Conservation (phyloP, 2,113 vertebrate species). For the Hymenochirus boettgeri region DNA sequence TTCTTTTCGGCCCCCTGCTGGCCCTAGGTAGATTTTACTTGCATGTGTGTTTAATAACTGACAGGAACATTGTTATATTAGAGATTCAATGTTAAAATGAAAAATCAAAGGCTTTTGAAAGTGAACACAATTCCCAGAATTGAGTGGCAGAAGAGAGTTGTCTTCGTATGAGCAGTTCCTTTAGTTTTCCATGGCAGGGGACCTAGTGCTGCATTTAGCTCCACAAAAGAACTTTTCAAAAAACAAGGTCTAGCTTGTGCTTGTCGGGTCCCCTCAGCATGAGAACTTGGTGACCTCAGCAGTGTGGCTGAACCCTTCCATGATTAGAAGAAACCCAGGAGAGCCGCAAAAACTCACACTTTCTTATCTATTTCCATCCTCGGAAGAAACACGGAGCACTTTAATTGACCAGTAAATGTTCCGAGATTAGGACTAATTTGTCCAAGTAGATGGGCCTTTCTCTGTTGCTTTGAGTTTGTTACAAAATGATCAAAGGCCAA, state of each 20-base stretch:
- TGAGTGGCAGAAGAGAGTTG: conserved; percentile 5
- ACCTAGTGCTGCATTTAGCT: conserved; percentile 32
- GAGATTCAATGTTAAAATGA: conserved; percentile 22
- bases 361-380: conserved; percentile 45
- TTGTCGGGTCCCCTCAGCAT: conserved; percentile 8
- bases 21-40: too few relatives aligned
- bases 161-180: conserved; percentile 37
- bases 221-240: conserved; percentile 26
- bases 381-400: conserved; percentile 25
- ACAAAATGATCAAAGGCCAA: too few relatives aligned
- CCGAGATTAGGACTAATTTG: conserved; percentile 43
- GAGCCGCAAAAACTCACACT: conserved; percentile 24
- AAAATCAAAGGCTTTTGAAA: conserved; percentile 29
- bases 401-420: conserved; percentile 54
- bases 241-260: conserved; percentile 17
- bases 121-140: conserved; percentile 10
- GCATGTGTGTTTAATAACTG: conserved; percentile 10
- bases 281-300: conserved; percentile 51
- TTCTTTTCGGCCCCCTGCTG: too few relatives aligned
- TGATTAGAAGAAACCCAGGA: conserved; percentile 19
- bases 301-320: conserved; percentile 8
- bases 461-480: conserved; percentile 37
- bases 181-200: conserved; percentile 5
- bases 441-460: conserved; percentile 37
- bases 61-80: conserved; percentile 16